phyloP scores from a whole-genome alignment of 2,888 invertebrate genomes.

The Lissonota sp. region DNA sequence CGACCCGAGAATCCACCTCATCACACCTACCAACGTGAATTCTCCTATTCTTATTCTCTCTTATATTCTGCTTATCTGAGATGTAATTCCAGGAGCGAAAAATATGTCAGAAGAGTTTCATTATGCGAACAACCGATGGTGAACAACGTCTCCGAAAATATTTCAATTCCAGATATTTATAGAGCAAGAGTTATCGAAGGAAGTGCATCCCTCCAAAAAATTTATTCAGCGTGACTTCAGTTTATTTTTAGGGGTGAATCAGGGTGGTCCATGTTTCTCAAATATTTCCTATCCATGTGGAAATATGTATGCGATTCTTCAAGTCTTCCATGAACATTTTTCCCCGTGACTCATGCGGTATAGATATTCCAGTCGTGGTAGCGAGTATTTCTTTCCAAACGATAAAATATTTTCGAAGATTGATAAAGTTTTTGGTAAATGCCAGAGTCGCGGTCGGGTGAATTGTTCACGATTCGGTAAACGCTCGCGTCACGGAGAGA shows the following conservation, averaged over 20 bases:
- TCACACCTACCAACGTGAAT: constrained; percentile 18
- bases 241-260: background rate
- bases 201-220: too few species aligned
- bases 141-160: too few species aligned
- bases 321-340: background rate
- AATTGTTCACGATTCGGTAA: constrained; percentile 55
- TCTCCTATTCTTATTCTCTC: constrained; percentile 28
- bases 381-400: constrained; percentile 54
- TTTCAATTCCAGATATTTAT: too few species aligned
- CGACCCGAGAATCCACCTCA: constrained; percentile 20
- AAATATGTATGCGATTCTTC: background rate
- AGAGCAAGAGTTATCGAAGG: too few species aligned
- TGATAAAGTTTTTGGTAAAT: constrained; percentile 60
- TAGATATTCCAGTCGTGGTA: constrained; percentile 9
- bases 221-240: too few species aligned
- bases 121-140: too few species aligned
- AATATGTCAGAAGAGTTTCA: too few species aligned
- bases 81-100: too few species aligned
- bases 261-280: background rate
- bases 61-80: too few species aligned
- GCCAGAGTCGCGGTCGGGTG: constrained; percentile 31
- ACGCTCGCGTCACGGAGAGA: constrained; percentile 35
- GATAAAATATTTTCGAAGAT: constrained; percentile 62
- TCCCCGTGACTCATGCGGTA: constrained; percentile 17
- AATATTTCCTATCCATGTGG: too few species aligned